phyloP scores from a whole-genome alignment of 2,797 vertebrate genomes.

The Sebastes wilsoni region DNA sequence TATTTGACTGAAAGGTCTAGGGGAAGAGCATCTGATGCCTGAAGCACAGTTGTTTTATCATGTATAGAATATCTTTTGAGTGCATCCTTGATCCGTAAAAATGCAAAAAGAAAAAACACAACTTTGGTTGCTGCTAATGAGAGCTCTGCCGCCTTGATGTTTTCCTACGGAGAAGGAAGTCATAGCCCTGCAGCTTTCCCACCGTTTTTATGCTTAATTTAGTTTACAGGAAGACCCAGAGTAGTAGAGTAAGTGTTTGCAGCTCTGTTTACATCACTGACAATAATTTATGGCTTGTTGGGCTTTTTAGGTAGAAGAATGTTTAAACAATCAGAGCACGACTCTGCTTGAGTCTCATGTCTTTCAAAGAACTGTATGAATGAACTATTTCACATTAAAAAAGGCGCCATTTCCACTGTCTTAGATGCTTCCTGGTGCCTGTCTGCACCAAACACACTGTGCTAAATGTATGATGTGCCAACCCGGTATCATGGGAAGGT shows the following conservation, averaged over 20 bases:
- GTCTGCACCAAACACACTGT: neutral
- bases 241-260: constrained; percentile 5
- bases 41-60: neutral
- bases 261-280: constrained; percentile 42
- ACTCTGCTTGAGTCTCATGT: neutral
- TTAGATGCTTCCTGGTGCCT: neutral
- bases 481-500: too few species aligned
- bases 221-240: constrained; percentile 16
- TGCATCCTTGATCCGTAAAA: neutral
- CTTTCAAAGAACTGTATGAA: constrained; percentile 7
- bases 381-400: constrained; percentile 8
- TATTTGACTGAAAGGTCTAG: constrained; percentile 10
- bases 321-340: constrained; percentile 46
- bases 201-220: constrained; percentile 31
- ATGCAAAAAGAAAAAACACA: neutral
- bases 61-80: neutral
- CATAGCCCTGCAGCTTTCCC: neutral
- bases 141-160: constrained; percentile 1
- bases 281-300: constrained; percentile 37
- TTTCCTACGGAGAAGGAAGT: neutral
- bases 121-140: constrained; percentile 6
- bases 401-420: neutral
- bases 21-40: neutral
- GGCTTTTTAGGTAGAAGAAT: constrained; percentile 35
- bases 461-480: neutral